Conservation (phyloP, 2,888 invertebrate species). For the Apoderus coryli region DNA sequence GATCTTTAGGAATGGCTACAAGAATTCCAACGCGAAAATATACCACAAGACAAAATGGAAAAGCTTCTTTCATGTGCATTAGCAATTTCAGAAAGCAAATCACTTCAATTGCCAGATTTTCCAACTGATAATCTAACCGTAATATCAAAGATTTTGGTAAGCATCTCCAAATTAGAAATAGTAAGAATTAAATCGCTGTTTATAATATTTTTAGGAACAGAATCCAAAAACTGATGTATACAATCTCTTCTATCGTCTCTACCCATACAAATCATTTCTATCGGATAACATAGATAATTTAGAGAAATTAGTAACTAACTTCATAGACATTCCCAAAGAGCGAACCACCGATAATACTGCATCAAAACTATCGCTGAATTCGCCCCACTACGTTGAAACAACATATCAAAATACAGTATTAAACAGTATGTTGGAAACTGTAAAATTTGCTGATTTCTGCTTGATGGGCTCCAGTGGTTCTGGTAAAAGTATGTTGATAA, state of each 20-base stretch:
- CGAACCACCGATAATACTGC: neutral
- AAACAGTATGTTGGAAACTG: slow-evolving; percentile 63
- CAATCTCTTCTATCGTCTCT: slow-evolving; percentile 59
- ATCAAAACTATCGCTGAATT: neutral
- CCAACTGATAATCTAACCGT: slow-evolving; percentile 66
- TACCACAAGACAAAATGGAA: slow-evolving; percentile 41
- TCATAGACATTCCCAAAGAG: slow-evolving; percentile 26
- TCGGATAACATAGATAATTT: slow-evolving; percentile 62
- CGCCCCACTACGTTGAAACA: slow-evolving; percentile 46
- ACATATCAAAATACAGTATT: slow-evolving; percentile 66
- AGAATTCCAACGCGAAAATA: slow-evolving; percentile 34
- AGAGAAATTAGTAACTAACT: slow-evolving; percentile 50
- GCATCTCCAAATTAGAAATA: slow-evolving; percentile 3
- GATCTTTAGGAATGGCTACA: slow-evolving; percentile 43
- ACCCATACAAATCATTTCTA: slow-evolving; percentile 71
- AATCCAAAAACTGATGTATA: slow-evolving; percentile 51
- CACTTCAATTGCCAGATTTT: slow-evolving; percentile 74
- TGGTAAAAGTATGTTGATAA: slow-evolving; percentile 75
- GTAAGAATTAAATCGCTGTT: slow-evolving; percentile 2
- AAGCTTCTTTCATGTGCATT: slow-evolving; percentile 62
- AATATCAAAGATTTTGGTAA: slow-evolving; percentile 54
- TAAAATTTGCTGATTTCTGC: slow-evolving; percentile 72
- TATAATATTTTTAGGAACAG: slow-evolving; percentile 40
- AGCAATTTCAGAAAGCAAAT: slow-evolving; percentile 59
- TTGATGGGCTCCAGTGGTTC: slow-evolving; percentile 81